Conservation (phyloP, 2,888 invertebrate genomes). For the Nipponacmea schrenckii region DNA sequence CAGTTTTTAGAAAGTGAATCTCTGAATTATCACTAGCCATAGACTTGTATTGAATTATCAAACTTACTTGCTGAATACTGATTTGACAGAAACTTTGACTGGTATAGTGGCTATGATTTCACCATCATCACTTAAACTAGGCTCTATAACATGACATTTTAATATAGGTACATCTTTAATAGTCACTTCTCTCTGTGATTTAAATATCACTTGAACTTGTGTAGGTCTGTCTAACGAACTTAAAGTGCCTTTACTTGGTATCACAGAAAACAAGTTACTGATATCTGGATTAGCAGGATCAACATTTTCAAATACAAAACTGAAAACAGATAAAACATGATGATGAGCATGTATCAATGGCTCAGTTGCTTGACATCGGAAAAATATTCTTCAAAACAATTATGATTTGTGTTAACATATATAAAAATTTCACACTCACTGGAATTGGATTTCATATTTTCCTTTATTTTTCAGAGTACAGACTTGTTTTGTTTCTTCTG, state of each 20-base stretch:
- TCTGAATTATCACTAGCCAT: too few species aligned
- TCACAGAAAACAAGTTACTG: constrained; percentile 60
- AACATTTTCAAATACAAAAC: constrained; percentile 61
- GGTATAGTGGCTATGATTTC: constrained; percentile 68
- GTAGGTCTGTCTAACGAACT: constrained; percentile 62
- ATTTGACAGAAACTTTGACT: constrained; percentile 66
- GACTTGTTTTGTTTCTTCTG: constrained; percentile 65
- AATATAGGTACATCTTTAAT: constrained; percentile 66
- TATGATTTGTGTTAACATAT: too few species aligned
- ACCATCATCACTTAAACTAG: constrained; percentile 60
- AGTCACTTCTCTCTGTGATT: constrained; percentile 59
- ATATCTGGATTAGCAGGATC: constrained; percentile 56
- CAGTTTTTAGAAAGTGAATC: too few species aligned
- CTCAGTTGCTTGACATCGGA: too few species aligned
- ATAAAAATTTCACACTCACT: too few species aligned
- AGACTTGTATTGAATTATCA: too few species aligned
- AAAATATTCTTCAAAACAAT: too few species aligned
- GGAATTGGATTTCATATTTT: constrained; percentile 67
- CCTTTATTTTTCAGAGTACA: constrained; percentile 68
- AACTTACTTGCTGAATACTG: constrained; percentile 67
- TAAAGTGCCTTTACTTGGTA: constrained; percentile 60
- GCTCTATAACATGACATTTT: constrained; percentile 67
- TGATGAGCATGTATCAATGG: too few species aligned
- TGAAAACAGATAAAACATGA: constrained; percentile 34
- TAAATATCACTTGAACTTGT: constrained; percentile 63